Percentiles rank a stretch among this genome's conserved stretches.
These are phyloP conservation scores for Hephaestus fuliginosus DNA, from an alignment of 2,797 vertebrate species.

Conservation along the genomic window DNA sequence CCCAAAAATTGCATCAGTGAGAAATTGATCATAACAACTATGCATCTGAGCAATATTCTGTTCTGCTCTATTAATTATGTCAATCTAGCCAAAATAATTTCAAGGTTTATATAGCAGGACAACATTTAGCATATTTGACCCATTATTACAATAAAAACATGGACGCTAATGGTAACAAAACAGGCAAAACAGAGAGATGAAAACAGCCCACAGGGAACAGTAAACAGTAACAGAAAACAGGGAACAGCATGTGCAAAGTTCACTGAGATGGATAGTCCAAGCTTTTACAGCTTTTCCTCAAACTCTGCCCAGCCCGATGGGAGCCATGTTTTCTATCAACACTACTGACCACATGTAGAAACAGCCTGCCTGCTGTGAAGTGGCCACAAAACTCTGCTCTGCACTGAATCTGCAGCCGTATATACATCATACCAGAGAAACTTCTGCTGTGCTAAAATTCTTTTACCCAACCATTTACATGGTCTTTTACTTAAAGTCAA, in stretches of 20 bases:
- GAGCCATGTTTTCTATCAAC: slow-evolving; percentile 4
- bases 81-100: background rate
- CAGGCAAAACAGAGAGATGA: background rate
- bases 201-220: background rate
- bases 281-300: slow-evolving; percentile 10
- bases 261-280: background rate
- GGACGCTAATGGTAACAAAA: background rate
- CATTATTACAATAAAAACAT: background rate
- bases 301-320: background rate
- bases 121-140: background rate
- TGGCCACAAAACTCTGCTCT: slow-evolving; percentile 5
- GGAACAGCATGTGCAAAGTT: background rate
- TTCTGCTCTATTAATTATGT: background rate
- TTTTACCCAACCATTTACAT: background rate
- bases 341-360: slow-evolving; percentile 20
- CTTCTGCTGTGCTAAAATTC: background rate
- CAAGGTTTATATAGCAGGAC: background rate
- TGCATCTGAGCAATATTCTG: no score
- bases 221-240: background rate
- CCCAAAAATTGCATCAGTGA: background rate
- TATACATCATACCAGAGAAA: background rate
- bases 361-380: slow-evolving; percentile 27
- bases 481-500: background rate
- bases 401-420: background rate
- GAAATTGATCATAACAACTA: no score